phyloP scores from a whole-genome alignment of 2,797 vertebrate species.

The Iguana delicatissima region DNA sequence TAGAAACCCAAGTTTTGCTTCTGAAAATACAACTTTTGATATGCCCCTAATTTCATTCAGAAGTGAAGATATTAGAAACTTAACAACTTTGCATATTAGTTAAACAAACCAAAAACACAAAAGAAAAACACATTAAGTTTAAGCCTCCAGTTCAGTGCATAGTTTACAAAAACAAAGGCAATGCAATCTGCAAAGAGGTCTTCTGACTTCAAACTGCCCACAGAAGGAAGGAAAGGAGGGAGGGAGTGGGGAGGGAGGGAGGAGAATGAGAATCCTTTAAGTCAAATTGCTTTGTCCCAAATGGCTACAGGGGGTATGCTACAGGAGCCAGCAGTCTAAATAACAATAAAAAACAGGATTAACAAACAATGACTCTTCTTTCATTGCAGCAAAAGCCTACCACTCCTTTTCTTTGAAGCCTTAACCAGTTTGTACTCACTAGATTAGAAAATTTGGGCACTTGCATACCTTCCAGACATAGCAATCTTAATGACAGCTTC shows the following conservation, averaged over 20 bases:
- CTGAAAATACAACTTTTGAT: background rate
- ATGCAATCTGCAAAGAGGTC: conserved; percentile 19
- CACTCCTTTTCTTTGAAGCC: conserved; percentile 69
- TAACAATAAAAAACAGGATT: conserved; percentile 65
- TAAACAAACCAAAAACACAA: background rate
- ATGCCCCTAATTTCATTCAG: background rate
- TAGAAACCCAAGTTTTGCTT: background rate
- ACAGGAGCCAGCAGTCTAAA: conserved; percentile 37
- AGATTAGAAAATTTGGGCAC: conserved; percentile 67
- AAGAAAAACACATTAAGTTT: background rate
- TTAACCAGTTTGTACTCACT: conserved; percentile 66
- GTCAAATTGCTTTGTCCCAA: conserved; percentile 53
- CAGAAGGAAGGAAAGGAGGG: background rate
- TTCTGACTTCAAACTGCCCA: conserved; percentile 26
- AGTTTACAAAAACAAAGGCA: conserved; percentile 21
- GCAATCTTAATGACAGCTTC: conserved; percentile 70
- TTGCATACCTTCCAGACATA: conserved; percentile 75
- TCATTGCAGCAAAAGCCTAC: conserved; percentile 64
- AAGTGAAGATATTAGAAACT: background rate
- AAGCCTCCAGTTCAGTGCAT: background rate
- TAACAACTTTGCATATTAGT: background rate
- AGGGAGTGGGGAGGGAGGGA: background rate
- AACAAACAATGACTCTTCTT: conserved; percentile 58
- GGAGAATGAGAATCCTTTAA: conserved; percentile 38
- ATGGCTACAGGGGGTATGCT: conserved; percentile 27